A percentile compares a stretch with the other conserved stretches of the same genome.
phyloP scores from a whole-genome alignment of 2,113 vertebrate genomes.

The Alosa alosa region DNA sequence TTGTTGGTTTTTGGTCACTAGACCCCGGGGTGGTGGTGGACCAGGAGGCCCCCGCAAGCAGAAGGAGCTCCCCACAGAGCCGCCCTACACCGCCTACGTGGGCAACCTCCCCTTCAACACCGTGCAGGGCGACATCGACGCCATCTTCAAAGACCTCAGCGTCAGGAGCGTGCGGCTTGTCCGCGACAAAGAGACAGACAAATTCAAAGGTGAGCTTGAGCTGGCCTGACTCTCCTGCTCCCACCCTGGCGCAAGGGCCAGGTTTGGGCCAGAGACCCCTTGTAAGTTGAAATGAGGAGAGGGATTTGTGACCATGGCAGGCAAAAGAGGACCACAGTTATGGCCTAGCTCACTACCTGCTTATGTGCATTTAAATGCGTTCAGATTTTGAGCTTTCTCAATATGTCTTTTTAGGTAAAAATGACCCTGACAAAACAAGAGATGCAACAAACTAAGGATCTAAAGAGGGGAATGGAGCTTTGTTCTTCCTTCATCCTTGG shows the following conservation, averaged over 20 bases:
- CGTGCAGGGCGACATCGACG: conserved; percentile 96
- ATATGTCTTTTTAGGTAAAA: too few relatives aligned
- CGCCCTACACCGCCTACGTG: conserved; percentile 95
- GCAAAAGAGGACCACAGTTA: not conserved
- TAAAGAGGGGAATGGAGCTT: too few relatives aligned
- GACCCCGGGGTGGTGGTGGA: conserved; percentile 80
- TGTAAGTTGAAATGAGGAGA: not conserved
- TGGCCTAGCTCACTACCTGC: not conserved
- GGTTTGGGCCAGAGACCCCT: not conserved
- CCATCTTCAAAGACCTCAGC: conserved; percentile 94
- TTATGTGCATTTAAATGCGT: not conserved
- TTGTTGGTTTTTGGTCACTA: conserved; percentile 45
- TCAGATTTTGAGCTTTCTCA: too few relatives aligned
- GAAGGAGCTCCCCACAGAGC: conserved; percentile 94
- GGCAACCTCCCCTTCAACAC: conserved; percentile 97
- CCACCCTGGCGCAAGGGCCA: not conserved
- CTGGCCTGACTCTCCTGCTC: not conserved
- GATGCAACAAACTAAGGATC: too few relatives aligned
- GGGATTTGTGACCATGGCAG: too few relatives aligned
- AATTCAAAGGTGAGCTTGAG: conserved; percentile 93
- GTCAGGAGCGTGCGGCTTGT: conserved; percentile 93
- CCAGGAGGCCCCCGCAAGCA: conserved; percentile 83
- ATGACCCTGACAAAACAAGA: too few relatives aligned
- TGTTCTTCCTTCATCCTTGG: too few relatives aligned
- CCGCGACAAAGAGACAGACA: conserved; percentile 98